Evolutionary conservation across 2,888 invertebrate genomes (phyloP), one percentile per base, ranked within the genome.

Genomic region (Apotomis turbidana): DNA sequence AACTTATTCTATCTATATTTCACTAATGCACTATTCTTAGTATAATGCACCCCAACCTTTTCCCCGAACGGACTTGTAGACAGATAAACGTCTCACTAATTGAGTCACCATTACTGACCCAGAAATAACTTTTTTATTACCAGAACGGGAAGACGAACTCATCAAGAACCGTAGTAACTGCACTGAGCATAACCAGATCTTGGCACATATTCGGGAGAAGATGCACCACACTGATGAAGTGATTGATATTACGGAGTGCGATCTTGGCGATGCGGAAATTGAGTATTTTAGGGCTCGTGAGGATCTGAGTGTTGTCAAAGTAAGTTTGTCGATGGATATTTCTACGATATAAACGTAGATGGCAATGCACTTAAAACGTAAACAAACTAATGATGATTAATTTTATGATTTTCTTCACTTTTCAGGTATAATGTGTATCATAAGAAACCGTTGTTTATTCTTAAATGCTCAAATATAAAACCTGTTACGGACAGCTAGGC

Each of bases 191-290:
- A 93, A 93, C 76, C 92, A 93, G 76, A 94, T 91, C 68, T 79
- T 92, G 70, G 93, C 93, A 8, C 93, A 93, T 75, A 93, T 94
- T 3, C 85, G 92, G 74, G 94, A 93, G 74, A 93, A 93, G 77
- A 93, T 93, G 91, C 84, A 91, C 76, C 93, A 92, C 77, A 93
- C 92, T 0, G 90, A 91, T 36, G 88, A 93, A 77, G 88, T 91
- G n/a, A 93, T 91, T 68, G 91, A 92, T 71, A 83, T 87, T 12
- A 84, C 91, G 10, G 93, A 93, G 76, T 88, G 90, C 70, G 91
- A 93, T 74, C 86, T 93, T 0, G 91, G 90, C 0, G 92, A 93
- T 54, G 88, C 91, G 3, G 91, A 93, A 75, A 85, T 90, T 6
- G 90, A 91, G 60, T 88, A 81, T 70, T 78, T 85, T 9, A 83